These are phyloP conservation scores for Sycobia sp. DNA, from an alignment of 1,140 invertebrate species.

Conservation along the genomic window DNA sequence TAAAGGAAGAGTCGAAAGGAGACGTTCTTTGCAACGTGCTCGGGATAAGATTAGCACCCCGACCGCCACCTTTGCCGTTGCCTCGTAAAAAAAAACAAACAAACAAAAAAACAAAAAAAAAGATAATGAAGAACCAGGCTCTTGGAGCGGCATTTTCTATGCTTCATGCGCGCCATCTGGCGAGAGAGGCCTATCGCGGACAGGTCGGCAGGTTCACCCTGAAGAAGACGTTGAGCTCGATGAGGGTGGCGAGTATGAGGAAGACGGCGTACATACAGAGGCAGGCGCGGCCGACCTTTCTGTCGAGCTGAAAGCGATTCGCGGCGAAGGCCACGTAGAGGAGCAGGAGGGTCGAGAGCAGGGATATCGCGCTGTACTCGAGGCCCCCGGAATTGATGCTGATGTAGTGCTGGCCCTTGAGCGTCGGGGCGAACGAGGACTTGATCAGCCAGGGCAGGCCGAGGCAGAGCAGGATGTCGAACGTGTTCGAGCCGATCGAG, in stretches of 20 bases:
- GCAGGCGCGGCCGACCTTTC: slow-evolving; percentile 76
- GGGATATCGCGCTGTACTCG: slow-evolving; percentile 80
- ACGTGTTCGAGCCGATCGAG: slow-evolving; percentile 88
- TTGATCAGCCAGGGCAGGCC: slow-evolving; percentile 88
- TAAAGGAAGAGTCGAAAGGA: not conserved
- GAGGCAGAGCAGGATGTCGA: slow-evolving; percentile 83
- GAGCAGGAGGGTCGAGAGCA: slow-evolving; percentile 76
- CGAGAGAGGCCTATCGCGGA: slow-evolving; percentile 55
- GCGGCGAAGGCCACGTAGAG: slow-evolving; percentile 77
- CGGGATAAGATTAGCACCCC: no score
- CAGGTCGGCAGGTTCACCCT: slow-evolving; percentile 83
- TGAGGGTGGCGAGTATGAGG: slow-evolving; percentile 77
- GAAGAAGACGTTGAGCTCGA: slow-evolving; percentile 88
- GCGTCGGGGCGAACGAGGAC: slow-evolving; percentile 74
- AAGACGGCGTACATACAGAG: slow-evolving; percentile 79
- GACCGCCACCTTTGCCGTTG: no score
- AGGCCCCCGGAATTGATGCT: slow-evolving; percentile 80
- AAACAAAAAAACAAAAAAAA: no score
- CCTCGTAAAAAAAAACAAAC: no score
- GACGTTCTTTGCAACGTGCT: no score
- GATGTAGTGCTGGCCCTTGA: slow-evolving; percentile 73
- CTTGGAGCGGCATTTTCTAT: not conserved
- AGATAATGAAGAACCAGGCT: no score
- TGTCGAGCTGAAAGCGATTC: slow-evolving; percentile 81
- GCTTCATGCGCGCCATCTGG: slow-evolving; percentile 35